Percentiles rank a stretch among this genome's conserved stretches.
Conservation (phyloP, 1,140 invertebrate genomes). For the Vanessa tameamea region DNA sequence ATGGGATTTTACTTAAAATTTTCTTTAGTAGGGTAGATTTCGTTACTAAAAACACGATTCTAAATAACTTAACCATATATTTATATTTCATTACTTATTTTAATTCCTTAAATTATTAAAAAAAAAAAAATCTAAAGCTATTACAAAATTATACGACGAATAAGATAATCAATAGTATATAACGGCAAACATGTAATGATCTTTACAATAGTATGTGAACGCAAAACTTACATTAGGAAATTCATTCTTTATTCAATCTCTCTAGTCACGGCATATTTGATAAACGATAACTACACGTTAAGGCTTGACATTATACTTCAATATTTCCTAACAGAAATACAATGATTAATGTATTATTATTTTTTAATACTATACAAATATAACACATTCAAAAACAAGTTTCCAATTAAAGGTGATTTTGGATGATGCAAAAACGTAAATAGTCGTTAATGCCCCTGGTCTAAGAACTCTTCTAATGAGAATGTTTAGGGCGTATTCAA, state of each 20-base stretch:
- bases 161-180: too few species aligned
- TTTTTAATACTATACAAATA: neutral
- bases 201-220: neutral
- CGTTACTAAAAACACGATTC: too few species aligned
- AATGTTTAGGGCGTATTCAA: too few species aligned
- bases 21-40: too few species aligned
- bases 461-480: too few species aligned
- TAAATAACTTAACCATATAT: too few species aligned
- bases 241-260: neutral
- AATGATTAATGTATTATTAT: neutral
- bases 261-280: constrained; percentile 15
- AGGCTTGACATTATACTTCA: neutral
- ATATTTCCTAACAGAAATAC: neutral
- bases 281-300: constrained; percentile 15
- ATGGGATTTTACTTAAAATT: too few species aligned
- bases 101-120: too few species aligned
- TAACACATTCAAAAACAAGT: neutral
- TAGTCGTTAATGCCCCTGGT: too few species aligned
- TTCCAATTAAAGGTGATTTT: too few species aligned
- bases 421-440: too few species aligned
- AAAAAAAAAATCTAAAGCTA: neutral
- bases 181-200: neutral
- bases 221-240: neutral
- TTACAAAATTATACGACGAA: neutral
- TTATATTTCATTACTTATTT: too few species aligned